These are phyloP conservation scores for Crematogaster levior DNA, from an alignment of 2,888 invertebrate genomes.

Conservation along the genomic window DNA sequence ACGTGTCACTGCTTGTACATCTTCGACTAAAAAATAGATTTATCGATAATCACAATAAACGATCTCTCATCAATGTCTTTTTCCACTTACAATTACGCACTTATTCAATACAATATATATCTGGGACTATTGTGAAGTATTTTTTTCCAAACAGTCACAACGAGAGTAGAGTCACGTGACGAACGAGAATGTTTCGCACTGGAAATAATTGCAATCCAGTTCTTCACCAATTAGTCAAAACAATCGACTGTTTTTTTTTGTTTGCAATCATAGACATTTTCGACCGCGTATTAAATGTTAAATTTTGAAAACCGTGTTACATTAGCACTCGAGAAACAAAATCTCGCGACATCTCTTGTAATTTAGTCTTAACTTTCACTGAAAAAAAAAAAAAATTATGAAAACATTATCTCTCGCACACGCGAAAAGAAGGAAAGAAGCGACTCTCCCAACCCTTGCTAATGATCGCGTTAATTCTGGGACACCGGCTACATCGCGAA, in stretches of 20 bases:
- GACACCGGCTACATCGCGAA: constrained; percentile 66
- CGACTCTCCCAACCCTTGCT: background rate
- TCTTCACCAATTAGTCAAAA: background rate
- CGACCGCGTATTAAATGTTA: background rate
- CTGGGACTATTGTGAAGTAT: background rate
- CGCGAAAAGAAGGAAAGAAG: background rate
- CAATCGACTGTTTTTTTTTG: background rate
- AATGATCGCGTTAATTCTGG: constrained; percentile 1
- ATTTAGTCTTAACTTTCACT: background rate
- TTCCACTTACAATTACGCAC: constrained; percentile 11
- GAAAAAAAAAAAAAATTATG: background rate
- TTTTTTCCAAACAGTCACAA: background rate
- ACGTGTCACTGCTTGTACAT: background rate
- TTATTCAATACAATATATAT: background rate
- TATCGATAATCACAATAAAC: background rate
- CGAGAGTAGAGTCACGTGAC: background rate
- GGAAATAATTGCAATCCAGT: background rate
- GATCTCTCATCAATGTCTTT: background rate
- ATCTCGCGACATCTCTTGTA: background rate
- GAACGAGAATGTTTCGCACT: background rate
- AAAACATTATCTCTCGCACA: background rate
- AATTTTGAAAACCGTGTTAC: background rate
- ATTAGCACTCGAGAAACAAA: background rate
- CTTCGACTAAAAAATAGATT: background rate
- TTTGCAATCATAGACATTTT: too few species aligned